Conservation (phyloP, 2,797 vertebrate genomes). For the Hyperoplus immaculatus region DNA sequence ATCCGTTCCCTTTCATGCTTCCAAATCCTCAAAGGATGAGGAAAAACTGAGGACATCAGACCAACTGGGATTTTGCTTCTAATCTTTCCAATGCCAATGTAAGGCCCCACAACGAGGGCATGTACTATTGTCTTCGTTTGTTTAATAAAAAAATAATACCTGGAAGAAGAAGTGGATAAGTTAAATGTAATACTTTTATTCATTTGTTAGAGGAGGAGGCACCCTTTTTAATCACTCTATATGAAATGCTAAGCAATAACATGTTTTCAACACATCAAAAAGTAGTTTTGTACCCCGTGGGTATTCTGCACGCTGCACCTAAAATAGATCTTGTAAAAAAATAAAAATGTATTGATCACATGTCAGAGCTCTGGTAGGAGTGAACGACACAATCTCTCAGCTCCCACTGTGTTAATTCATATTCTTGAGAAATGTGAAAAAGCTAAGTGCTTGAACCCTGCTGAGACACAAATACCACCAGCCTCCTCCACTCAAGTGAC, state of each 20-base stretch:
- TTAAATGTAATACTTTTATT: neutral
- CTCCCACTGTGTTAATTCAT: neutral
- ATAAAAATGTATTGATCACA: too few species aligned
- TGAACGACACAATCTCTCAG: slow-evolving; percentile 3
- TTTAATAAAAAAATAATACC: neutral
- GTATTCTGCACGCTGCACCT: too few species aligned
- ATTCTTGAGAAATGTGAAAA: slow-evolving; percentile 21
- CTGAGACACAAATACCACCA: slow-evolving; percentile 28
- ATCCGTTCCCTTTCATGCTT: slow-evolving; percentile 4
- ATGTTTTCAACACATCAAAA: neutral
- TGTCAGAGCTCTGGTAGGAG: neutral
- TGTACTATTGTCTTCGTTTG: neutral
- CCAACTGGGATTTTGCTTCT: too few species aligned
- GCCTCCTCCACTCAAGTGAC: slow-evolving; percentile 20
- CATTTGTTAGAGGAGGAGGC: neutral
- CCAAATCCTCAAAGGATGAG: neutral
- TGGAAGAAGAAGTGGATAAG: neutral
- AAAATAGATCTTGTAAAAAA: neutral
- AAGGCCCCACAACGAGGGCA: neutral
- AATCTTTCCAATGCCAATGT: neutral
- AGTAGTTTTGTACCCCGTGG: neutral
- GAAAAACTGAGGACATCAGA: neutral
- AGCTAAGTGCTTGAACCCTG: neutral
- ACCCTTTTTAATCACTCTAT: neutral
- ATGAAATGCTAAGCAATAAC: neutral